Evolutionary conservation across 2,888 invertebrate genomes (phyloP), one percentile per base, ranked within the genome.

Genomic region (Archips xylosteana): DNA sequence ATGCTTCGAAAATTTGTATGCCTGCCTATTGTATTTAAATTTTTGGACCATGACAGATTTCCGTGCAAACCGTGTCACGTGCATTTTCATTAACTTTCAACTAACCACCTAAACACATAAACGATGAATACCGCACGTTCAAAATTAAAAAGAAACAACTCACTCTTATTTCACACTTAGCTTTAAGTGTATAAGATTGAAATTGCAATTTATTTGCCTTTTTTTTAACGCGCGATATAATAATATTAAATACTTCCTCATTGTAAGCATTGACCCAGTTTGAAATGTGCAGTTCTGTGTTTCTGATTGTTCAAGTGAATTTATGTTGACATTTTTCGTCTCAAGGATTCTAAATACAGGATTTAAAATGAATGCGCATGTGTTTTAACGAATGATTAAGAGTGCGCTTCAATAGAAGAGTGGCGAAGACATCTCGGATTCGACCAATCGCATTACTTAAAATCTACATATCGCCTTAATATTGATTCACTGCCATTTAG

Each of bases 201-300:
- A 32, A 10, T 57, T 57, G 32, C n/a, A 32, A 32, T 12, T 23
- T 13, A 49, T 4, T n/a, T 49, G 4, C n/a, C 13, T 32, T 3
- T 32, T 57, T 57, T 57, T 57, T 23, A 9, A 54, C 6, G 57
- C 32, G 32, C 3, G 12, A 57, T 10, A 57, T 57, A n/a, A 10
- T 57, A 12, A 32, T 57, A n/a, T 23, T 57, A 12, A 32, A 57
- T 2, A 32, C 12, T 57, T 51, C 45, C 15, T 59, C 51, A 59
- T 68, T 73, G 68, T 64, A 36, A 65, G 49, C 54, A 12, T 51
- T 75, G 75, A 68, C 66, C 65, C 34, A 72, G 62, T 68, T 72
- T 36, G 51, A 32, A 60, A 73, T 60, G 60, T 72, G 73, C 65
- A 68, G 32, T 70, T 45, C 47, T 49, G 45, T 49, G 13, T 71